Base-by-base conservation (phyloP, 2,888 invertebrate species). In the Rhabditoides inermis region DNA sequence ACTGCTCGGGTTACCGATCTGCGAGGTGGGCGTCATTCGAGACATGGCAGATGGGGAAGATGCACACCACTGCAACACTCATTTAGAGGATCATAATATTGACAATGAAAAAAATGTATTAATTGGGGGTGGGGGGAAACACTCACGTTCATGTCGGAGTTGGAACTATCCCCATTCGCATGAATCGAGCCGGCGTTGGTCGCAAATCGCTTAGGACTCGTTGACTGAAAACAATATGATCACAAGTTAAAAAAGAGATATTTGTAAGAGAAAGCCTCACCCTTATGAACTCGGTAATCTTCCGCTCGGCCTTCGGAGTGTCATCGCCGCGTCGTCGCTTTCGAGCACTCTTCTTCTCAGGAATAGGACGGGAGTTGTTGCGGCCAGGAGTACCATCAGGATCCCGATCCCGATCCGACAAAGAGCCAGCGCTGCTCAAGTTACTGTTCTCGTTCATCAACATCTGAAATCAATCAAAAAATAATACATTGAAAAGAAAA, bases 391-490 rank as follows among this genome's bases (percentile, higher is more conserved):
- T 61, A 0, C 55, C 58, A 5, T 44, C 45, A 20, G 51, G 49
- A 27, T 62, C 63, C 3, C 56, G 61, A 48, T 63, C 68, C 18
- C 58, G 50, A 55, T 63, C 62, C 23, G 61, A 60, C 3, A 59
- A 57, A 44, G 58, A 58, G 10, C 68, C 66, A 32, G 68, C 68
- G 30, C 63, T 61, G 41, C 60, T 60, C n/a, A 70, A 52, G 58
- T 70, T 70, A 26, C 59, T 60, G 10, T 53, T 55, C 28, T 64
- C 63, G 44, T 58, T 64, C n/a, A n/a, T n/a, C n/a, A n/a, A n/a
- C n/a, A n/a, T n/a, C n/a, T n/a, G n/a, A n/a, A n/a, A n/a, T n/a
- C n/a, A n/a, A n/a, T n/a, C n/a, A n/a, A n/a, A n/a, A n/a, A n/a
- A n/a, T n/a, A n/a, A n/a, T n/a, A n/a, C n/a, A n/a, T n/a, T n/a